These are phyloP conservation scores for Chlorospingus semifuscus DNA, from an alignment of 2,797 vertebrate species.

Conservation along the genomic window DNA sequence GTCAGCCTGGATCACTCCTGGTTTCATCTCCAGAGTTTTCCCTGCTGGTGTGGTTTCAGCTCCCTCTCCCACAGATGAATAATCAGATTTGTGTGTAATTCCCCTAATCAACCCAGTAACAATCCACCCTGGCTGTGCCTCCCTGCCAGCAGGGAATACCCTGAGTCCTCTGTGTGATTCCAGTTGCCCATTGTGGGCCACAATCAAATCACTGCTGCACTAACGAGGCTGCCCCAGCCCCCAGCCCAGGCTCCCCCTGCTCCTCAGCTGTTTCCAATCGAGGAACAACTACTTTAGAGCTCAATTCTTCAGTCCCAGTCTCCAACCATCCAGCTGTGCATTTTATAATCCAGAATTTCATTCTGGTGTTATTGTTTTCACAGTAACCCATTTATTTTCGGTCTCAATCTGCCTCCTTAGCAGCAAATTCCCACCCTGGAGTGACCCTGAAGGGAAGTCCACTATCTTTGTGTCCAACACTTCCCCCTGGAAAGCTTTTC, in stretches of 20 bases:
- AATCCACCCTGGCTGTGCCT: neutral
- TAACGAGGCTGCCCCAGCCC: neutral
- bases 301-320: neutral
- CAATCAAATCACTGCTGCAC: slow-evolving; percentile 8
- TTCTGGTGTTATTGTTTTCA: slow-evolving; percentile 19
- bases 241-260: slow-evolving; percentile 10
- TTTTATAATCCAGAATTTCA: slow-evolving; percentile 37
- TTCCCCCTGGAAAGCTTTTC: neutral
- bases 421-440: neutral
- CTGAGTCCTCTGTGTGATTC: neutral
- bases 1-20: neutral
- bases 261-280: slow-evolving; percentile 37
- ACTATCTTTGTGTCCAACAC: neutral
- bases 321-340: slow-evolving; percentile 44
- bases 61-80: neutral
- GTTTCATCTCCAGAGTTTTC: neutral
- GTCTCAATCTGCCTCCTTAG: neutral
- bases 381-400: neutral
- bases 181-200: neutral
- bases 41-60: neutral
- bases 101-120: neutral
- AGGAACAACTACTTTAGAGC: slow-evolving; percentile 31
- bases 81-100: neutral
- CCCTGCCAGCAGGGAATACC: neutral
- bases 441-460: neutral